Conservation (phyloP, 2,888 invertebrate genomes). For the Pseudolycoriella hygida region DNA sequence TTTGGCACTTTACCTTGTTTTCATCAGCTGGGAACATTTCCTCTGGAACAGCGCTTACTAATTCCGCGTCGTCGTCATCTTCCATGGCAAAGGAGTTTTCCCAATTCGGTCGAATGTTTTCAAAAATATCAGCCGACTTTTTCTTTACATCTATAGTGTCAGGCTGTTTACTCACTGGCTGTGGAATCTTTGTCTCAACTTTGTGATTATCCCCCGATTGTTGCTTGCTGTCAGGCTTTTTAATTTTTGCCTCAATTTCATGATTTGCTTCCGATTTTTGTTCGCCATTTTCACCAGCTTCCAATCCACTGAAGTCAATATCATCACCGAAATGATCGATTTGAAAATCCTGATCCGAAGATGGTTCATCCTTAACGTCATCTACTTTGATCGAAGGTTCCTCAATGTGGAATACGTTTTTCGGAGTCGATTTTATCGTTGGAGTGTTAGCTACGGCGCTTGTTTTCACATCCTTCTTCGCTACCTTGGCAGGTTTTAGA, state of each 20-base stretch:
- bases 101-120: conserved; percentile 17
- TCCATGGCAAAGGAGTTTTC: conserved; percentile 25
- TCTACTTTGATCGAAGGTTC: neutral
- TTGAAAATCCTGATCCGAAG: conserved; percentile 13
- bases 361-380: neutral
- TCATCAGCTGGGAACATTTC: no score
- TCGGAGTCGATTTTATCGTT: neutral
- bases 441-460: neutral
- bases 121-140: conserved; percentile 15
- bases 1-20: no score
- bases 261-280: neutral
- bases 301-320: conserved; percentile 24
- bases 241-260: neutral
- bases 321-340: conserved; percentile 13
- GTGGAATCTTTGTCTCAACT: neutral
- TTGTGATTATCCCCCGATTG: neutral
- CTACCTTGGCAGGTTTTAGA: conserved; percentile 17
- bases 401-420: no score
- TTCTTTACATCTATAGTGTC: conserved; percentile 7
- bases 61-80: conserved; percentile 19
- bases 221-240: conserved; percentile 7
- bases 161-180: conserved; percentile 11
- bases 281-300: conserved; percentile 18
- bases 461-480: neutral
- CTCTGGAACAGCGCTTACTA: conserved; percentile 3